Percentiles rank a stretch among this genome's conserved stretches.
phyloP scores from a whole-genome alignment of 1,140 invertebrate species.

The Homalodisca vitripennis region DNA sequence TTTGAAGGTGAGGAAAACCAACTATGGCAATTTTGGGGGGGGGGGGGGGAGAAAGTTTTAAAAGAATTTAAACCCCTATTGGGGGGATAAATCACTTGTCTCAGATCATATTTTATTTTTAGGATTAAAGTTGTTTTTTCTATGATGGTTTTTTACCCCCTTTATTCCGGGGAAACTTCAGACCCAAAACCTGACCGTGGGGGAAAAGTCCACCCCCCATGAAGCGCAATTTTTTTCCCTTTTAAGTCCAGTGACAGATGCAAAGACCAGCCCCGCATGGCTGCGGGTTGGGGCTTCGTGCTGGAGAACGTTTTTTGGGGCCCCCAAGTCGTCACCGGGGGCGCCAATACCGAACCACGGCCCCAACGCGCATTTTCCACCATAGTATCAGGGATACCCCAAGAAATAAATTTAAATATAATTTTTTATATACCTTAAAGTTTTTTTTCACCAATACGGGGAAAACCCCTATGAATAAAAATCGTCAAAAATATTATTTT shows the following conservation, averaged over 20 bases:
- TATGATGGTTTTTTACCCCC: background rate
- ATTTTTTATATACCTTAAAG: too few relatives aligned
- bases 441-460: too few relatives aligned
- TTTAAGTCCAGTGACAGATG: conserved; percentile 81
- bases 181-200: conserved; percentile 82
- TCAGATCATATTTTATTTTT: background rate
- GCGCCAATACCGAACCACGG: conserved; percentile 79
- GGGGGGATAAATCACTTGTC: too few relatives aligned
- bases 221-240: conserved; percentile 80
- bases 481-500: too few relatives aligned
- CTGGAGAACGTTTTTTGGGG: conserved; percentile 71
- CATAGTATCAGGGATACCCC: conserved; percentile 76
- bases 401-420: too few relatives aligned
- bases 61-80: too few relatives aligned
- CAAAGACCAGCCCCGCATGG: conserved; percentile 85
- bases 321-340: conserved; percentile 66
- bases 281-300: conserved; percentile 68
- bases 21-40: too few relatives aligned
- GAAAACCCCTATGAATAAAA: too few relatives aligned
- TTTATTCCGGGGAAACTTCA: conserved; percentile 64
- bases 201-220: conserved; percentile 86
- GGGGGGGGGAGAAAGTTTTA: too few relatives aligned
- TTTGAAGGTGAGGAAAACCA: too few relatives aligned
- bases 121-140: conserved; percentile 7
- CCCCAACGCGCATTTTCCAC: conserved; percentile 79